Base-by-base conservation (phyloP, 2,797 vertebrate genomes). In the Acomys russatus region DNA sequence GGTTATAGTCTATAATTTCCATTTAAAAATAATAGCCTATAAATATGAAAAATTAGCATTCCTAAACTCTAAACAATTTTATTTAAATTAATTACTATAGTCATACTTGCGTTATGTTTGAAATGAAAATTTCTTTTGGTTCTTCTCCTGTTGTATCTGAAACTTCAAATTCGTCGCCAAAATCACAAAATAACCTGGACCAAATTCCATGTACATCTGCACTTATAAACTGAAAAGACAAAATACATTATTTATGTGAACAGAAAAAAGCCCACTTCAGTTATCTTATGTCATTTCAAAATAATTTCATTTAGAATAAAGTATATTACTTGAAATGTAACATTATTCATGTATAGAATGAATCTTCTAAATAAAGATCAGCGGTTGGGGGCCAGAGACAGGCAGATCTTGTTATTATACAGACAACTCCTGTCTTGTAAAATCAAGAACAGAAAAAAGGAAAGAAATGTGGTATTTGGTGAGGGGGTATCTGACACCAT, bases 101-200 rank as follows among this genome's bases (percentile, higher is more conserved):
- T 66, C 93, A 98, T 98, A 99, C 99, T 98, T 99, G 99, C 35
- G 99, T 99, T 98, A 99, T 99, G 97, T 98, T 99, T 98, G 99
- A 99, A 98, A 99, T 99, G 98, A 99, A 99, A 96, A 99, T 98
- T 98, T 99, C 99, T 98, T 99, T 99, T 86, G 99, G 99, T 92
- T 99, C 99, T 97, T 99, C 99, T 98, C 99, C 99, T 0, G 99
- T 99, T 79, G 99, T 98, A 98, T 99, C 99, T 11, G 99, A 99
- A 61, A 99, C 99, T 98, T 99, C 99, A 98, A 99, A 99, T 95
- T 99, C 98, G 63, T 99, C 99, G 94, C 99, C 99, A 5, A 99
- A 99, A 98, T 99, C 99, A 98, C 99, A 99, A 98, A 99, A 99
- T 89, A 99, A 98, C 89, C 99, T 99, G 33, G 99, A 99, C 97